Percentiles rank a stretch among this genome's conserved stretches.
These are phyloP conservation scores for Corvus moneduloides DNA, from an alignment of 2,113 vertebrate genomes.

Conservation along the genomic window DNA sequence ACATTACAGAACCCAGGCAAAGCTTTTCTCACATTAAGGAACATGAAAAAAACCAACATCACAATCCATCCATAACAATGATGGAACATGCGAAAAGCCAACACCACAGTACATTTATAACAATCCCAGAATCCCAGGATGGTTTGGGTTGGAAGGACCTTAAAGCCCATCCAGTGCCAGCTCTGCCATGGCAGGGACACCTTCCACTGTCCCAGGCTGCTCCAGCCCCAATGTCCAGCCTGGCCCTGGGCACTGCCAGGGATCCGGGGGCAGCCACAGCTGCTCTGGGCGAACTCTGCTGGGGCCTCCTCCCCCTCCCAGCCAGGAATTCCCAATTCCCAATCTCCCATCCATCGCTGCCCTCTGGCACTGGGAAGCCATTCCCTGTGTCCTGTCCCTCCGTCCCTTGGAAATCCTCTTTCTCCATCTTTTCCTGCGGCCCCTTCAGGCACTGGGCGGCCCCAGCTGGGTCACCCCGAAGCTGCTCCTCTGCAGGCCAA, in stretches of 20 bases:
- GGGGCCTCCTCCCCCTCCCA: background rate
- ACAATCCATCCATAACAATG: too few relatives aligned
- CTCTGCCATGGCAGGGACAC: background rate
- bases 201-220: background rate
- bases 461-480: fast-evolving
- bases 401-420: background rate
- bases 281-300: background rate
- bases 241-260: background rate
- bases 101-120: too few relatives aligned
- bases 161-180: fast-evolving
- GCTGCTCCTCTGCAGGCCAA: too few relatives aligned
- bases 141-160: background rate
- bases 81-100: too few relatives aligned
- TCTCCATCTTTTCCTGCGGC: background rate
- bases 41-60: too few relatives aligned
- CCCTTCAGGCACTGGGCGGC: too few relatives aligned
- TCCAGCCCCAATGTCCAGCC: background rate
- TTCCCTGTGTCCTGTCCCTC: background rate
- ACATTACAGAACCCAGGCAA: too few relatives aligned
- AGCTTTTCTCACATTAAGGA: too few relatives aligned
- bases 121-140: background rate
- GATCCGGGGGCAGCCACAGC: background rate
- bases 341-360: fast-evolving
- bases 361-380: background rate
- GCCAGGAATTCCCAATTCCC: background rate